These are phyloP conservation scores for Oxytorus armatus DNA, from an alignment of 2,888 invertebrate genomes.

Conservation along the genomic window DNA sequence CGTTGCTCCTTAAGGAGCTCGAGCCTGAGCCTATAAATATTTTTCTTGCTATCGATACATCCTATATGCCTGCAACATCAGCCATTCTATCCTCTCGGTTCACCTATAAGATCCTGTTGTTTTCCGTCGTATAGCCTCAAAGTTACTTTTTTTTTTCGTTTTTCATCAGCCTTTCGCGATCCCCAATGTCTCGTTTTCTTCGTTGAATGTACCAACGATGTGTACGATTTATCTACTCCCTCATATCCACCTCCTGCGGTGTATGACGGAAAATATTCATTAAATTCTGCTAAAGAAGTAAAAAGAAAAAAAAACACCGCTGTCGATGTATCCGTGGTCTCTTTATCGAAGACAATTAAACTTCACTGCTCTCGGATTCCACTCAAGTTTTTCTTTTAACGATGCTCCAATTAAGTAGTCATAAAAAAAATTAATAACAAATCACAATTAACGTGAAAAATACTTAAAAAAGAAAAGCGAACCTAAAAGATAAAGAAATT, in stretches of 20 bases:
- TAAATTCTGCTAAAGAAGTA: constrained; percentile 8
- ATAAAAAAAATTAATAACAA: too few relatives aligned
- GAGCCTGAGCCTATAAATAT: constrained; percentile 60
- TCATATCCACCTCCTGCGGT: constrained; percentile 31
- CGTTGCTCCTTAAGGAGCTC: constrained; percentile 62
- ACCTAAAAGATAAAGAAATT: too few relatives aligned
- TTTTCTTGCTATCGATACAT: constrained; percentile 69
- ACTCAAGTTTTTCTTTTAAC: neutral
- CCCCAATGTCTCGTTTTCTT: neutral
- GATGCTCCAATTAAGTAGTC: too few relatives aligned
- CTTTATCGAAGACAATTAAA: neutral
- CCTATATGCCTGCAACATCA: constrained; percentile 34
- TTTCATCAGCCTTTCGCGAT: neutral
- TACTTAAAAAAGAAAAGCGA: too few relatives aligned
- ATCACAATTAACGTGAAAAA: too few relatives aligned
- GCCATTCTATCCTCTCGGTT: constrained; percentile 35
- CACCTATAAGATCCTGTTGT: constrained; percentile 30
- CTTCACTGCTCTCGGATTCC: neutral
- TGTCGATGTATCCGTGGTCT: constrained; percentile 1
- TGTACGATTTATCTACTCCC: constrained; percentile 57
- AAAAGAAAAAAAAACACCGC: neutral
- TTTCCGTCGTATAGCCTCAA: constrained; percentile 21
- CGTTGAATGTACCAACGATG: neutral
- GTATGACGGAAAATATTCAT: constrained; percentile 50
- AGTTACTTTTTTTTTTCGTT: constrained; percentile 17